These are phyloP conservation scores for Pteropus alecto DNA, from an alignment of 2,113 vertebrate species.

Conservation along the genomic window DNA sequence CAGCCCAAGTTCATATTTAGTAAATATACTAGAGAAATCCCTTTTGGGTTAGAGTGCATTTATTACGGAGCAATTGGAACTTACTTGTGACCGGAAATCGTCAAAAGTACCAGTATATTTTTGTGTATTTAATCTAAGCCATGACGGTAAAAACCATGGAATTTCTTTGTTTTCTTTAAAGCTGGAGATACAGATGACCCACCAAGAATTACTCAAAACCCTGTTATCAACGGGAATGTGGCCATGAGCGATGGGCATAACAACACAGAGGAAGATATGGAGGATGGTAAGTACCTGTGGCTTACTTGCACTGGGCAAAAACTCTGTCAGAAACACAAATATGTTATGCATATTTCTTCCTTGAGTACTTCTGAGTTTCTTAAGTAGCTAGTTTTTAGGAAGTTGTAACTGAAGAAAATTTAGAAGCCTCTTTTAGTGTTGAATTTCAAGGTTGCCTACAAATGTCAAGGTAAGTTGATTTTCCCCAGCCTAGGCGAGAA, in stretches of 20 bases:
- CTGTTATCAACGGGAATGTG: constrained; percentile 98
- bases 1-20: background rate
- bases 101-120: background rate
- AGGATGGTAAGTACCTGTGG: constrained; percentile 89
- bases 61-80: background rate
- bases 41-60: background rate
- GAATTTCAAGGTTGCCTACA: background rate
- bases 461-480: constrained; percentile 31
- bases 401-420: background rate
- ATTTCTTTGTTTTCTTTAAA: constrained; percentile 73
- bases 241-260: constrained; percentile 98
- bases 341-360: background rate
- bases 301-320: background rate
- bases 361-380: background rate
- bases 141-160: background rate
- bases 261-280: constrained; percentile 98
- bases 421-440: constrained; percentile 6
- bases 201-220: constrained; percentile 97
- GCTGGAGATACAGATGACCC: constrained; percentile 98
- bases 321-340: background rate
- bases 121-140: background rate
- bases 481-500: background rate
- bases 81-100: background rate
- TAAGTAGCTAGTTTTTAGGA: constrained; percentile 45
- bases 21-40: background rate